phyloP scores from a whole-genome alignment of 2,888 invertebrate genomes.

The Hedychridium roseum region DNA sequence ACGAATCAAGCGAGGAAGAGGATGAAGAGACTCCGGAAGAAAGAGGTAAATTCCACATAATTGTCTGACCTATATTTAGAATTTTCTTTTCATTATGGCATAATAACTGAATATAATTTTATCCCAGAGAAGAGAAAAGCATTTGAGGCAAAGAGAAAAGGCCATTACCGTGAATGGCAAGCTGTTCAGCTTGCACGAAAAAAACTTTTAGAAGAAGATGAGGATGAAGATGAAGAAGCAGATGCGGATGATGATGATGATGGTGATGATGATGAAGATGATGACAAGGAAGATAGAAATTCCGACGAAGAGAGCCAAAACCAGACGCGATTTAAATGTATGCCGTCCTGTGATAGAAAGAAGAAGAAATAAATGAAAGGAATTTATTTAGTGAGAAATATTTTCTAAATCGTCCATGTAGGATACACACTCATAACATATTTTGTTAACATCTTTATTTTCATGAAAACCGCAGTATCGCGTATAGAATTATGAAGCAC shows the following conservation, averaged over 20 bases:
- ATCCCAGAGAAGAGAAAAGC: conserved; percentile 73
- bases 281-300: conserved; percentile 33
- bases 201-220: conserved; percentile 88
- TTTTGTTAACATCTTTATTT: not conserved
- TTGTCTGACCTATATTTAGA: too few relatives aligned
- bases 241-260: conserved; percentile 50
- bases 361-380: conserved; percentile 29
- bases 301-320: conserved; percentile 37
- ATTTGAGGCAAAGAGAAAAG: conserved; percentile 93
- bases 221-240: conserved; percentile 76
- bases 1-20: conserved; percentile 60
- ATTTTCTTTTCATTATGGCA: too few relatives aligned
- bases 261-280: conserved; percentile 26
- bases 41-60: too few relatives aligned
- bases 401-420: conserved; percentile 11
- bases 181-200: conserved; percentile 92
- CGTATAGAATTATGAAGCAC: not conserved
- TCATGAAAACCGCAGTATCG: not conserved
- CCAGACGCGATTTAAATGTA: conserved; percentile 54
- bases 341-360: conserved; percentile 54
- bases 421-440: not conserved
- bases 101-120: conserved; percentile 8
- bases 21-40: conserved; percentile 67
- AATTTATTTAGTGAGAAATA: conserved; percentile 10
- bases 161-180: conserved; percentile 97